Evolutionary conservation across 2,888 invertebrate genomes (phyloP), one percentile per base, ranked within the genome.

Genomic region (Netelia virgata): DNA sequence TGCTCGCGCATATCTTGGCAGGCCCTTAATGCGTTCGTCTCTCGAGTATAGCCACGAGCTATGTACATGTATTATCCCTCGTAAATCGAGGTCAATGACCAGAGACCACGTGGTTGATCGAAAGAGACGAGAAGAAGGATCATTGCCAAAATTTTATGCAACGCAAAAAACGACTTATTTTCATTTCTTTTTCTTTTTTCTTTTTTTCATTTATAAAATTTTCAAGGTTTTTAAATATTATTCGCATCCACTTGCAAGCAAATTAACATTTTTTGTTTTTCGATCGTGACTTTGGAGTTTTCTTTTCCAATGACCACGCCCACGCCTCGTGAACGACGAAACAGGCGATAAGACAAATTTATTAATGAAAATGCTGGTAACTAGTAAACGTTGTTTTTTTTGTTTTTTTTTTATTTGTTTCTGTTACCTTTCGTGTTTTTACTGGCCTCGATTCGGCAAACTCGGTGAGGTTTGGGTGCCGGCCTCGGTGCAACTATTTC

Each of bases 401-500:
- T 14, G 8, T 47, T 47, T 47, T 36, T 36, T 36, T 36, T 36
- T 36, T 36, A 11, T 11, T 47, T 14, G 8, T 47, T 47, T 47
- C 14, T 5, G 3, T 10, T 43, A 8, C 14, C 47, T 14, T 1
- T 57, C 18, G 16, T 18, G 20, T 20, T 18, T 14, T 61, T 20
- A 61, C 20, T 9, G 55, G 23, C 64, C 84, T 77, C 75, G 55
- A 74, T 83, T 74, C 55, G 28, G 53, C 16, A 10, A 69, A 55
- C 73, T 47, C 57, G 55, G 69, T 72, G 61, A 78, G 69, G 55
- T 72, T 74, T 59, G 63, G 59, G 68, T 28, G 57, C 41, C 55
- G 6, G 16, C 28, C 50, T 43, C 47, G 28, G 78, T 36, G 36
- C 63, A 84, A 88, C 85, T 91, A 91, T 90, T 91, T 89, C 88